These are phyloP conservation scores for Zoanthus sociatus DNA, from an alignment of 92 coral and sea anemone species.

Conservation along the genomic window DNA sequence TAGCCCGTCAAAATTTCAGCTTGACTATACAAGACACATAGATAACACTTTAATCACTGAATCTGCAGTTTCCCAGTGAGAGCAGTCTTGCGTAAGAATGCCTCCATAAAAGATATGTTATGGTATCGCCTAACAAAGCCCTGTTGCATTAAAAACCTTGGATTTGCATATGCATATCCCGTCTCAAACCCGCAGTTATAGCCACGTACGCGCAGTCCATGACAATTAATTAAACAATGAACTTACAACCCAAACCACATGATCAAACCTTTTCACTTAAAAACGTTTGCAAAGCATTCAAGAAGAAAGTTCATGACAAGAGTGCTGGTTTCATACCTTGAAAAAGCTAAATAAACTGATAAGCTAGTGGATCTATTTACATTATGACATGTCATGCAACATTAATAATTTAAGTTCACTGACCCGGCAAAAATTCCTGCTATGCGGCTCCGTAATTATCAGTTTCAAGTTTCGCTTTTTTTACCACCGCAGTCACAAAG, in stretches of 20 bases:
- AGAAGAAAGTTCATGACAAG: neutral
- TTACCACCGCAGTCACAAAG: neutral
- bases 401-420: neutral
- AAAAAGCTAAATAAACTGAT: slow-evolving; percentile 24
- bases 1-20: neutral
- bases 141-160: neutral
- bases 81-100: slow-evolving; percentile 21
- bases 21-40: neutral
- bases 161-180: slow-evolving; percentile 28
- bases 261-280: neutral
- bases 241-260: neutral
- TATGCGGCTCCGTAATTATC: too few relatives aligned
- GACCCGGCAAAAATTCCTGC: neutral
- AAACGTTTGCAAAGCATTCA: neutral
- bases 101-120: slow-evolving; percentile 12
- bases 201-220: neutral
- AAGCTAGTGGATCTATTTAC: slow-evolving; percentile 15
- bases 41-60: neutral
- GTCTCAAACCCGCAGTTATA: slow-evolving; percentile 11
- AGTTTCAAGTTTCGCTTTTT: neutral
- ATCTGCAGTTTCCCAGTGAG: slow-evolving; percentile 25
- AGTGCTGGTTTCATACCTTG: slow-evolving; percentile 4
- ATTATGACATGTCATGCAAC: neutral
- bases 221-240: neutral
- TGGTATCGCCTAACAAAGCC: neutral